Base-by-base conservation (phyloP, 2,797 vertebrate genomes). In the Tapirus indicus region DNA sequence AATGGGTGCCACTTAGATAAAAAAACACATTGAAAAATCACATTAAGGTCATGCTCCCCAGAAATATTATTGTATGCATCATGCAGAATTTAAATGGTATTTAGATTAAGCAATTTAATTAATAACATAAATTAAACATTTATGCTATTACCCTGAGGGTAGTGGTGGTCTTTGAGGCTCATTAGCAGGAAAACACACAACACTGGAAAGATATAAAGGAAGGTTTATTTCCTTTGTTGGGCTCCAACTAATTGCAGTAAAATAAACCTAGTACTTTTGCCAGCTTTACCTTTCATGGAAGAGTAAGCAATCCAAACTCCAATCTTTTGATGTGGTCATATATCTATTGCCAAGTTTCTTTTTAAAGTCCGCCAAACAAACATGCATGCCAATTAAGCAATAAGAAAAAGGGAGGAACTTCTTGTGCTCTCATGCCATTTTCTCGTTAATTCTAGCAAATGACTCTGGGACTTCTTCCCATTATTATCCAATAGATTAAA, bases 41-140 rank as follows among this genome's bases (percentile, higher is more conserved):
- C 87, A 84, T 84, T 89, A 89, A 82, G 88, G 68, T 96, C 77
- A 95, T 27, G 64, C 87, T 88, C 29, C 29, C 21, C 8, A 86
- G 44, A 92, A 93, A 95, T 96, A 95, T 66, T 88, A 93, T 83
- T 94, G 35, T 62, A 71, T 71, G 29, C 62, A 38, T 94, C 66
- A 64, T 74, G 12, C 12, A 85, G 17, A 93, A 87, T 95, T 94
- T 92, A 90, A 92, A 66, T 84, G 16, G 79, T 95, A 96, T 88
- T 98, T 95, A 96, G 94, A 96, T 77, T 93, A 78, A 82, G 84
- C 35, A 95, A 96, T 93, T 93, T 80, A 84, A 91, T 97, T 96
- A 98, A 96, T 91, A 97, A 96, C 54, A 71, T 96, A 75, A 97
- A 97, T 96, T 96, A 94, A 95, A 93, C 52, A 14, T 75, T 97